Conservation (phyloP, 2,113 vertebrate species). For the Dipodomys stephensi region DNA sequence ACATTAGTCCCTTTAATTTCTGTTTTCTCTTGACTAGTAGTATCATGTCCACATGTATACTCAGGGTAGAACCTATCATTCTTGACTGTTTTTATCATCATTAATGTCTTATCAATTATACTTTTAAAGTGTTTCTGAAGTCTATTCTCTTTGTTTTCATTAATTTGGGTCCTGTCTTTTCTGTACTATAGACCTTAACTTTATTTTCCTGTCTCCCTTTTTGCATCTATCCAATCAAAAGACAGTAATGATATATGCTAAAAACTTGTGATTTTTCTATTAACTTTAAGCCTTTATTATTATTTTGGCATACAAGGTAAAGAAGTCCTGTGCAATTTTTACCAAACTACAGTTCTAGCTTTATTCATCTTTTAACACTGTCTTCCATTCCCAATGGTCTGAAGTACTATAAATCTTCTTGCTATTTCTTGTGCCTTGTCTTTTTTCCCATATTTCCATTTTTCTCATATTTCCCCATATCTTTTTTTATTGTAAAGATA, state of each 20-base stretch:
- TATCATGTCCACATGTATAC: not conserved
- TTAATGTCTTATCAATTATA: not conserved
- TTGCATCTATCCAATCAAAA: slow-evolving; percentile 14
- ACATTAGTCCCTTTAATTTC: not conserved
- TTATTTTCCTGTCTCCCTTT: slow-evolving; percentile 24
- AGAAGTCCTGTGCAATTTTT: not conserved
- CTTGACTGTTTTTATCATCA: not conserved
- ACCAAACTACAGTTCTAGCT: not conserved
- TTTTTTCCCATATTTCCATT: not conserved
- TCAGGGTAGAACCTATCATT: not conserved
- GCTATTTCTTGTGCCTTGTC: not conserved
- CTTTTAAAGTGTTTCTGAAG: not conserved
- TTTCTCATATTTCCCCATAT: too few relatives aligned
- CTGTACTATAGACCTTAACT: not conserved
- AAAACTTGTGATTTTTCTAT: not conserved
- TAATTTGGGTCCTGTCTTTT: not conserved
- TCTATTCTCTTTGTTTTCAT: not conserved
- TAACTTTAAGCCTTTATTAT: not conserved
- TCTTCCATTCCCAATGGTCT: not conserved
- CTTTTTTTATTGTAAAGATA: too few relatives aligned
- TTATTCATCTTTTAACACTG: not conserved
- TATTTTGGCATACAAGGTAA: not conserved
- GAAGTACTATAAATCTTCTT: not conserved
- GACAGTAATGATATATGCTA: not conserved
- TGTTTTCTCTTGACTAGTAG: not conserved